Evolutionary conservation across 2,888 invertebrate genomes (phyloP).

Genomic region (Agrenia bidenticulata): DNA sequence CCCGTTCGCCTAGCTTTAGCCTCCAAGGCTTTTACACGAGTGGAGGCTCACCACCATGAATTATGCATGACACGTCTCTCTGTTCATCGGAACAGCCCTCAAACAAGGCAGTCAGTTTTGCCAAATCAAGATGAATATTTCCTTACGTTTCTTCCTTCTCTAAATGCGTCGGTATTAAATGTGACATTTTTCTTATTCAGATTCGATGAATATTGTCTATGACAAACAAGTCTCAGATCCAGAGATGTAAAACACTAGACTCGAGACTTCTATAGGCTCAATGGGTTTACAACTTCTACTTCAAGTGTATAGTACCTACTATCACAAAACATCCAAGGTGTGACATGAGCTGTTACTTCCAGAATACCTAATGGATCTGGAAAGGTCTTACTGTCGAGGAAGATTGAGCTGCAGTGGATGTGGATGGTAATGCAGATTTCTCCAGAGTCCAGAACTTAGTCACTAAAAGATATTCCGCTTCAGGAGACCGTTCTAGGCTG

Average conservation of each 20-base stretch:
- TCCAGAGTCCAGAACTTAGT: too few relatives aligned
- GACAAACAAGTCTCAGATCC: constrained; percentile 17
- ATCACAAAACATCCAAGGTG: too few relatives aligned
- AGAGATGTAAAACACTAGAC: not conserved
- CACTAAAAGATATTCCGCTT: too few relatives aligned
- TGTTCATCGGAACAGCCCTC: constrained; percentile 21
- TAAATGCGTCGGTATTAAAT: constrained; percentile 26
- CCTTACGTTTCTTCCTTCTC: constrained; percentile 19
- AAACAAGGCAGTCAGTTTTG: constrained; percentile 23
- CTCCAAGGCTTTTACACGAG: constrained; percentile 38
- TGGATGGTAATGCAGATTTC: too few relatives aligned
- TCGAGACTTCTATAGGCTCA: not conserved
- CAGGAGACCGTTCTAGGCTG: too few relatives aligned
- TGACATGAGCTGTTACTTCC: too few relatives aligned
- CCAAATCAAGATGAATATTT: constrained; percentile 49
- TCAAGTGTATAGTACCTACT: not conserved
- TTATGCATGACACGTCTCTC: constrained; percentile 50
- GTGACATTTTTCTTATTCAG: constrained; percentile 38
- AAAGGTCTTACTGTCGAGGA: too few relatives aligned
- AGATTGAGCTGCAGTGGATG: too few relatives aligned
- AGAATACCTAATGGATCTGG: too few relatives aligned
- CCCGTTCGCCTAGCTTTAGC: not conserved
- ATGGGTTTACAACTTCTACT: too few relatives aligned
- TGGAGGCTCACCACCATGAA: constrained; percentile 43
- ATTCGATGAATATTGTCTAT: constrained; percentile 16